Conservation (phyloP, 2,888 invertebrate genomes). For the Gymnoscelis rufifasciata region DNA sequence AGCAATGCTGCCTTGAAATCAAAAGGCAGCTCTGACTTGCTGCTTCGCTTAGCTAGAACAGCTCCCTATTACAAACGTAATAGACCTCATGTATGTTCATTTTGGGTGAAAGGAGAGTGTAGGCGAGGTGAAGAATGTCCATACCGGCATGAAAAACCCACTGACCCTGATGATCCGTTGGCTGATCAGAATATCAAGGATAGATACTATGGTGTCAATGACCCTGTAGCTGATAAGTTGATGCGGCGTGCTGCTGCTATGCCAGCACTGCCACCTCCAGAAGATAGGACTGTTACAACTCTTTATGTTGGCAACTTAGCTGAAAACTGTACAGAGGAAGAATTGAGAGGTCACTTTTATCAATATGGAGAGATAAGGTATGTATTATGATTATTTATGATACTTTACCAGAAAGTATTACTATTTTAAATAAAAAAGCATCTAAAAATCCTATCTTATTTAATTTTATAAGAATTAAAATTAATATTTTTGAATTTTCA, state of each 20-base stretch:
- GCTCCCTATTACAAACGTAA: slow-evolving; percentile 97
- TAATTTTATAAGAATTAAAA: too few relatives aligned
- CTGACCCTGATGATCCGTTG: slow-evolving; percentile 97
- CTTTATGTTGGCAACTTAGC: slow-evolving; percentile 98
- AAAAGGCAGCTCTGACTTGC: slow-evolving; percentile 87
- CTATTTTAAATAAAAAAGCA: too few relatives aligned
- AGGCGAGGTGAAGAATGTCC: slow-evolving; percentile 97
- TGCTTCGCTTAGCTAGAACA: slow-evolving; percentile 92
- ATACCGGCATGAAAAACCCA: slow-evolving; percentile 96
- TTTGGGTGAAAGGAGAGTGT: slow-evolving; percentile 99
- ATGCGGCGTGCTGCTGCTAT: slow-evolving; percentile 93
- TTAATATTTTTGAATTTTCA: slow-evolving; percentile 39
- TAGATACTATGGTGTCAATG: slow-evolving; percentile 95
- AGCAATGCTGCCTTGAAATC: slow-evolving; percentile 84
- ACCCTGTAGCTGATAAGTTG: slow-evolving; percentile 96
- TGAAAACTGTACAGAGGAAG: slow-evolving; percentile 91
- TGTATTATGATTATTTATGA: too few relatives aligned
- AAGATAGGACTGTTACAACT: slow-evolving; percentile 97
- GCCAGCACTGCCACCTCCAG: slow-evolving; percentile 96
- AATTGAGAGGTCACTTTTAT: slow-evolving; percentile 97
- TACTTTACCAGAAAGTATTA: too few relatives aligned
- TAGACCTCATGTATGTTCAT: slow-evolving; percentile 96
- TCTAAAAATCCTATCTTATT: too few relatives aligned
- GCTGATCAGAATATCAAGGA: slow-evolving; percentile 98
- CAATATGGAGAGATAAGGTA: slow-evolving; percentile 97